These are phyloP conservation scores for Centropus unirufus DNA, from an alignment of 2,113 vertebrate genomes.

Conservation along the genomic window DNA sequence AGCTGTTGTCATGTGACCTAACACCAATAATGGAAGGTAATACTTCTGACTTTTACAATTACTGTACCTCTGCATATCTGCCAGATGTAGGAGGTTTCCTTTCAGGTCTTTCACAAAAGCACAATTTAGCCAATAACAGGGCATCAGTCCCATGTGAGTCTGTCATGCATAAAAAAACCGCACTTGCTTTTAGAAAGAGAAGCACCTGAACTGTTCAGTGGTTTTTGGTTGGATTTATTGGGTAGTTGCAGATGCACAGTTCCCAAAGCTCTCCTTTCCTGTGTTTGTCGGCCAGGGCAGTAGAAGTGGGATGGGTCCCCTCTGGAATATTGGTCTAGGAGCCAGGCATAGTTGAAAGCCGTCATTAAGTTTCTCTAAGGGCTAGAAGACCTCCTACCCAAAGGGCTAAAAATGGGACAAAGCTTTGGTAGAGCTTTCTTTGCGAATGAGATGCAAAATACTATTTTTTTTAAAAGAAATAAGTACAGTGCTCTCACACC, in stretches of 20 bases:
- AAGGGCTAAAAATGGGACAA: background rate
- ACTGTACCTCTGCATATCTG: background rate
- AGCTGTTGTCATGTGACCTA: background rate
- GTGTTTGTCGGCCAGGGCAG: background rate
- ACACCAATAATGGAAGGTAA: background rate
- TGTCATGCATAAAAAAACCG: accelerated
- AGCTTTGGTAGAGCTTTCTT: background rate
- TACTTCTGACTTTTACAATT: background rate
- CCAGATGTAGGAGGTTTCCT: background rate
- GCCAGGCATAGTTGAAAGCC: background rate
- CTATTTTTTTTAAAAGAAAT: background rate
- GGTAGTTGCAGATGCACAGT: background rate
- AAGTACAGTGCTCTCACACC: accelerated
- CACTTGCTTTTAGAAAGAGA: background rate
- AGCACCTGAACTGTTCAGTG: background rate
- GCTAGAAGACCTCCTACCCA: background rate
- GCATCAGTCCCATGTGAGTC: background rate
- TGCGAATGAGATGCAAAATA: background rate
- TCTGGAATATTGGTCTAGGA: background rate
- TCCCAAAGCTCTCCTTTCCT: background rate
- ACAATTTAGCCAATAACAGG: background rate
- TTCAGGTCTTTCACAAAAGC: background rate
- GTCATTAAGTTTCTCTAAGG: background rate
- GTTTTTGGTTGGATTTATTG: background rate
- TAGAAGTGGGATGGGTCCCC: background rate